These are phyloP conservation scores for Quiscalus mexicanus DNA, from an alignment of 2,113 vertebrate genomes.

Conservation along the genomic window DNA sequence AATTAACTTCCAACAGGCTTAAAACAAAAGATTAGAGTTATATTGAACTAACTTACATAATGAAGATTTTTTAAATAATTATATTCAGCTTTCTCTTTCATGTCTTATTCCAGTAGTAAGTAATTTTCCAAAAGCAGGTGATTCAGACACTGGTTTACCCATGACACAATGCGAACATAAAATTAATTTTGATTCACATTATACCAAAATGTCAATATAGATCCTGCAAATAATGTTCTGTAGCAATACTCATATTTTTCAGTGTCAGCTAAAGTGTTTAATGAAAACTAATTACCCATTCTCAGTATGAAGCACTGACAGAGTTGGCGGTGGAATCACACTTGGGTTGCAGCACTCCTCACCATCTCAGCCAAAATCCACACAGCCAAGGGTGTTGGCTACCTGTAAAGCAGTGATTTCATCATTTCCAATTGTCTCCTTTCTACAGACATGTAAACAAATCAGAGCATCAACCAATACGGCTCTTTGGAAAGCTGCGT, in stretches of 20 bases:
- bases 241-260: not conserved
- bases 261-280: conserved; percentile 6
- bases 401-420: conserved; percentile 61
- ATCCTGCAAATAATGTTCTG: not conserved
- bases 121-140: not conserved
- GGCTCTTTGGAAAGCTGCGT: not conserved
- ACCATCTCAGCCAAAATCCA: conserved; percentile 32
- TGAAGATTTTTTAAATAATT: not conserved
- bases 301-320: conserved; percentile 26
- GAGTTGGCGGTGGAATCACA: conserved; percentile 27
- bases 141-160: not conserved
- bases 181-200: not conserved
- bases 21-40: not conserved
- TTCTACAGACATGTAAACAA: conserved; percentile 26
- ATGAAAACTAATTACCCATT: conserved; percentile 56
- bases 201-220: not conserved
- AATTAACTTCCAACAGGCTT: not conserved
- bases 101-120: not conserved
- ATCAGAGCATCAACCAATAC: not conserved
- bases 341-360: conserved; percentile 26
- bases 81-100: not conserved
- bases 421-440: conserved; percentile 40
- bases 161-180: not conserved
- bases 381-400: conserved; percentile 53
- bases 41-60: not conserved